These are phyloP conservation scores for Bombus polaris DNA, from an alignment of 1,140 invertebrate genomes.

Conservation along the genomic window DNA sequence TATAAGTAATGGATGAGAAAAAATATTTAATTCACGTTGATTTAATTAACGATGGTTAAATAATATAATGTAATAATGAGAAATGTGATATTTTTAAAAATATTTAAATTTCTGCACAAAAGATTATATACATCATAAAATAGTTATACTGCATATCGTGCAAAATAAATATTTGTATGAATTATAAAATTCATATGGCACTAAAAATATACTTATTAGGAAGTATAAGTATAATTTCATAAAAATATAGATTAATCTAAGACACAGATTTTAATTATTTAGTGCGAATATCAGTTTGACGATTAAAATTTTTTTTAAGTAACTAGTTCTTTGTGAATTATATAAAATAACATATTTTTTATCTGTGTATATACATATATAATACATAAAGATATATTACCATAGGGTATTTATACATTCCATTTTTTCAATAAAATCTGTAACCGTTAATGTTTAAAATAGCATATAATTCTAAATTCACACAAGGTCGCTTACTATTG, in stretches of 20 bases:
- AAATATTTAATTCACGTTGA: slow-evolving; percentile 14
- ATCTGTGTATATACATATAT: slow-evolving; percentile 7
- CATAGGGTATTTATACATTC: slow-evolving; percentile 21
- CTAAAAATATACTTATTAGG: slow-evolving; percentile 7
- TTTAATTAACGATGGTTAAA: neutral
- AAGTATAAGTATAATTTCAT: slow-evolving; percentile 3
- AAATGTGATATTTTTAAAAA: slow-evolving; percentile 33
- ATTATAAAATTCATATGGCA: slow-evolving; percentile 17
- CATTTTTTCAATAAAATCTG: neutral
- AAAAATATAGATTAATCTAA: neutral
- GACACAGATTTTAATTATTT: neutral
- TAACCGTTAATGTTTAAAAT: neutral
- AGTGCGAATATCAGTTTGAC: neutral
- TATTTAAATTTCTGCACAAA: slow-evolving; percentile 37
- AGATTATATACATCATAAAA: neutral
- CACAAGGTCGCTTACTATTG: neutral
- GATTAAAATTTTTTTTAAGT: slow-evolving; percentile 26
- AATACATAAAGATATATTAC: neutral
- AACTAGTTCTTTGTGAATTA: neutral
- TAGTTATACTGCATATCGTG: slow-evolving; percentile 1
- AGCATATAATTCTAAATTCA: neutral
- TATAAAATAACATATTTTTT: slow-evolving; percentile 13
- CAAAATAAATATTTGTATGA: slow-evolving; percentile 24
- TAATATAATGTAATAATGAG: neutral
- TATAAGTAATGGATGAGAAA: neutral